phyloP scores from a whole-genome alignment of 1,140 invertebrate species.

The Drosophila truncata region DNA sequence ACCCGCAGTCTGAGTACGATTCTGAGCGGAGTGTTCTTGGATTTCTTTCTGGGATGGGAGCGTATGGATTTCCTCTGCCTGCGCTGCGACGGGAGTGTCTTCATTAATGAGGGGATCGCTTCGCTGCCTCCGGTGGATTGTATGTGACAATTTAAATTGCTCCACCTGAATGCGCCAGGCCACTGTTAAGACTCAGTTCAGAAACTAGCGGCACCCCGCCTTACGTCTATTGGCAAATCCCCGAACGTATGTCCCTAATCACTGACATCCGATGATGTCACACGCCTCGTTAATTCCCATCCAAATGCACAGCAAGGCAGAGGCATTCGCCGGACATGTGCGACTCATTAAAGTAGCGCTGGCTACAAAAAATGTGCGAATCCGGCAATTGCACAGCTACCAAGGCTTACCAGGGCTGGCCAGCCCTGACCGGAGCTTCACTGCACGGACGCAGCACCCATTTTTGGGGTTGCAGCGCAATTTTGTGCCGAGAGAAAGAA shows the following conservation, averaged over 20 bases:
- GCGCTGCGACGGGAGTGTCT: conserved; percentile 54
- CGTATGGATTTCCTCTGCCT: conserved; percentile 54
- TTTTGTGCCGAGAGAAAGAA: conserved; percentile 71
- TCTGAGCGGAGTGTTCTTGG: conserved; percentile 41
- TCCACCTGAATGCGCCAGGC: not conserved
- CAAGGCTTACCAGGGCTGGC: conserved; percentile 20
- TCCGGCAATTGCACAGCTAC: conserved; percentile 31
- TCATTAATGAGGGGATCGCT: conserved; percentile 68
- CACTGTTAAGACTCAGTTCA: conserved; percentile 8
- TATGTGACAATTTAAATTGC: conserved; percentile 45
- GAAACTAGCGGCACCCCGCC: not conserved
- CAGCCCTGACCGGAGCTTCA: conserved; percentile 9
- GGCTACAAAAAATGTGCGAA: conserved; percentile 42
- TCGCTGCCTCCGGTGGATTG: conserved; percentile 21
- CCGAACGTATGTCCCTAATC: conserved; percentile 65
- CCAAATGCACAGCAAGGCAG: conserved; percentile 58
- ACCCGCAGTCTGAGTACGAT: conserved; percentile 7
- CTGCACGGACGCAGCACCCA: conserved; percentile 18
- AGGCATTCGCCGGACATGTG: conserved; percentile 65
- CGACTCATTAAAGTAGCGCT: conserved; percentile 73
- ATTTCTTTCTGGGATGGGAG: conserved; percentile 25
- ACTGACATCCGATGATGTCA: conserved; percentile 59
- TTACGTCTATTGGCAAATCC: conserved; percentile 44
- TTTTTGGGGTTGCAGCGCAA: conserved; percentile 64
- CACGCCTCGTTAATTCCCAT: conserved; percentile 58